Evolutionary conservation across 1,140 invertebrate species (phyloP).

Genomic region (Acromyrmex charruanus): DNA sequence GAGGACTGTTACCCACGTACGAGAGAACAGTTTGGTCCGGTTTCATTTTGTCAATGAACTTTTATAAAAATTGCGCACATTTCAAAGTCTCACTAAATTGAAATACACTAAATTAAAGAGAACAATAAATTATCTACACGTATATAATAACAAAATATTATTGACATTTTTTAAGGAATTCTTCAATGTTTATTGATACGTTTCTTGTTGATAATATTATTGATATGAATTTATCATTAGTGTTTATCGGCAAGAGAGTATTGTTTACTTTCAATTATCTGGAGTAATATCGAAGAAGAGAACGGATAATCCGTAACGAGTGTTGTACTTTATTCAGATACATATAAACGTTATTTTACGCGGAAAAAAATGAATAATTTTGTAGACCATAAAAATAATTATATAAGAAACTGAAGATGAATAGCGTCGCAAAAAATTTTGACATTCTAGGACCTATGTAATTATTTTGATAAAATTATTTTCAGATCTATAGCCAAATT

Average conservation of each 20-base stretch:
- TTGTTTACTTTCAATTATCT: constrained; percentile 13
- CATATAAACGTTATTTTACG: background rate
- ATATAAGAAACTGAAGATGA: too few relatives aligned
- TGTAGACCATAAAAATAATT: too few relatives aligned
- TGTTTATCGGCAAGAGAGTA: constrained; percentile 9
- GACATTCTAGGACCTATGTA: too few relatives aligned
- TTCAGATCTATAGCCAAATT: too few relatives aligned
- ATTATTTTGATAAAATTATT: too few relatives aligned
- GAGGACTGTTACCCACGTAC: background rate
- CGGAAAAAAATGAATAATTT: too few relatives aligned
- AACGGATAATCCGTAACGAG: background rate
- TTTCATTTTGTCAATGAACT: background rate
- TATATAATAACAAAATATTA: background rate
- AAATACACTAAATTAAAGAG: background rate
- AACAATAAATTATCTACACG: background rate
- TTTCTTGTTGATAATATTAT: background rate
- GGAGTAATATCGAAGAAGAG: background rate
- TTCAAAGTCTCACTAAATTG: background rate
- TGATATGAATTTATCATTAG: background rate
- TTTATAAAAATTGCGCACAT: background rate
- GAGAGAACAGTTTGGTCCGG: background rate
- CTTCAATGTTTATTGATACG: background rate
- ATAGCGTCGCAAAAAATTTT: too few relatives aligned
- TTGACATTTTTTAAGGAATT: background rate
- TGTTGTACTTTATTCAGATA: background rate